Evolutionary conservation across 2,797 vertebrate genomes (phyloP), one percentile per base, ranked within the genome.

Genomic region (Gallinago solitaria): DNA sequence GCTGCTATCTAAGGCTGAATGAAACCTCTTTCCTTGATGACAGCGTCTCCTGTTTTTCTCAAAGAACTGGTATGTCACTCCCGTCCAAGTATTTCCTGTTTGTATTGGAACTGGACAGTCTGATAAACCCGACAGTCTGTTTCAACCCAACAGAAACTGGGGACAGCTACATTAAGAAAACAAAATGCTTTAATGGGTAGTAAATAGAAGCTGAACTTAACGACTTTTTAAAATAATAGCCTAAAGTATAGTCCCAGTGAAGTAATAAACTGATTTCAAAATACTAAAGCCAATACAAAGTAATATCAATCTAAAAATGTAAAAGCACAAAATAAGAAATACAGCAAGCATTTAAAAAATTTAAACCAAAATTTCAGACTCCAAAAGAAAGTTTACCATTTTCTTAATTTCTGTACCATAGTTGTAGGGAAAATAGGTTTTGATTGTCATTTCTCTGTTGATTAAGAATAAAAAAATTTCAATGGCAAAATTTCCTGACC

Each of bases 51-150:
- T 67, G 43, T 13, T 95, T 81, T 78, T 78, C 68, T 59, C 63
- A 61, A 57, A 47, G 61, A 83, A 71, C 47, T 76, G 88, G 50
- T 69, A 59, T 80, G 76, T 90, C 76, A 75, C 61, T 93, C 77
- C 57, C 3, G 3, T 80, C 39, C 54, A 88, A 95, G 69, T 71
- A 91, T 88, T 95, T 97, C 90, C 94, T 95, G 90, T 95, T 97
- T 93, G 57, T 86, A n/a, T 88, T 95, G 95, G 87, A 94, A 86
- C 45, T 65, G 48, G 91, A 54, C 37, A 35, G 47, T 50, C 47
- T 91, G 79, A 95, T 91, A 83, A 95, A 95, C 67, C n/a, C n/a
- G n/a, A n/a, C n/a, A n/a, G n/a, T n/a, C n/a, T 61, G 30, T 89
- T 95, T 91, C 77, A 86, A 48, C 35, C 16, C 83, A 47, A 68